Evolutionary conservation across 2,113 vertebrate genomes (phyloP).

Genomic region (Pangasianodon hypophthalmus): DNA sequence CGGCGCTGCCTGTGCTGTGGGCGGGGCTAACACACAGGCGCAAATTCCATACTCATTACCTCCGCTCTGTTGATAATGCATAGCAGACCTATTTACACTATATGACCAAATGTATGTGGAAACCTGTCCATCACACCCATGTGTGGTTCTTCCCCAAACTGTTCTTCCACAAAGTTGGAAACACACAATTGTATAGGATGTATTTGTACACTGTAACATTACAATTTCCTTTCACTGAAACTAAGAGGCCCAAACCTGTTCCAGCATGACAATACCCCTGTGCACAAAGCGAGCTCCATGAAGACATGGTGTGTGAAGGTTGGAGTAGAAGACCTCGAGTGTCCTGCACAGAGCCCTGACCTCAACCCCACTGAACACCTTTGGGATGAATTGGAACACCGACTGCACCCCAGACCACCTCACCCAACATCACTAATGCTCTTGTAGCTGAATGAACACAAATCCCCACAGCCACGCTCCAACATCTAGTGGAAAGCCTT

Average conservation of each 20-base stretch:
- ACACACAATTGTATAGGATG: too few species aligned
- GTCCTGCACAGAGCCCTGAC: not conserved
- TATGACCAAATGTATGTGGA: not conserved
- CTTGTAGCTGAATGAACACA: not conserved
- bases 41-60: not conserved
- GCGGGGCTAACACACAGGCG: constrained; percentile 26
- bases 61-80: constrained; percentile 2
- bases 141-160: not conserved
- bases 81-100: not conserved
- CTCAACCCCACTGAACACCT: not conserved
- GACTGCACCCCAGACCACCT: too few species aligned
- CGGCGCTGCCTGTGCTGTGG: constrained; percentile 70
- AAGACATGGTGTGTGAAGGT: too few species aligned
- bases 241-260: too few species aligned
- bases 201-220: too few species aligned
- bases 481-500: not conserved
- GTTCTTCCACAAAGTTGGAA: too few species aligned
- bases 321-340: not conserved
- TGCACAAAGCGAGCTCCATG: too few species aligned
- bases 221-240: too few species aligned
- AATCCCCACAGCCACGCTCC: not conserved
- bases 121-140: not conserved
- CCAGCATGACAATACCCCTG: too few species aligned
- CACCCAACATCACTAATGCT: not conserved
- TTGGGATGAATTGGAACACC: not conserved